Conservation (phyloP, 1,140 invertebrate species). For the Diachasma alloeum region DNA sequence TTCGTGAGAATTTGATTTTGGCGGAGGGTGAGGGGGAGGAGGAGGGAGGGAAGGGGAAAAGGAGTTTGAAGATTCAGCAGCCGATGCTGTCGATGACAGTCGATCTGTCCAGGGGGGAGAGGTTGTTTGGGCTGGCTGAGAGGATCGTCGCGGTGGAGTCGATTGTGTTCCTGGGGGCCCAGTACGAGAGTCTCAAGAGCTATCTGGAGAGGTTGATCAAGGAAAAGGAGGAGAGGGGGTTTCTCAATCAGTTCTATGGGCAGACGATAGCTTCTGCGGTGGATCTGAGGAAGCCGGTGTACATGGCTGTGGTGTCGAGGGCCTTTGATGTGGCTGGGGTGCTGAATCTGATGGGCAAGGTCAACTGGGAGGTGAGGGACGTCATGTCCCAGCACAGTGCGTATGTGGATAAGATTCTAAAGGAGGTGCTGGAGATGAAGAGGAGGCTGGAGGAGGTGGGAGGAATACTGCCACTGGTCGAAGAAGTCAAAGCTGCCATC, state of each 20-base stretch:
- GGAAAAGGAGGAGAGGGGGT: conserved; percentile 51
- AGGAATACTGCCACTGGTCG: conserved; percentile 74
- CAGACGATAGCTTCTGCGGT: conserved; percentile 75
- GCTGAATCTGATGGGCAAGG: conserved; percentile 85
- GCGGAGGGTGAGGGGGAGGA: conserved; percentile 54
- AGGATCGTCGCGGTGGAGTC: conserved; percentile 93
- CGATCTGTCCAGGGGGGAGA: conserved; percentile 75
- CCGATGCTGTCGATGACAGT: conserved; percentile 77
- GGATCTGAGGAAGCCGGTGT: conserved; percentile 85
- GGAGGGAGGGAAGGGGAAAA: conserved; percentile 48
- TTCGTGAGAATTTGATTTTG: conserved; percentile 74
- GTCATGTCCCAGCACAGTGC: conserved; percentile 94
- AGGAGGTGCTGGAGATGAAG: conserved; percentile 83
- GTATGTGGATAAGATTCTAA: conserved; percentile 77
- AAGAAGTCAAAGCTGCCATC: conserved; percentile 74
- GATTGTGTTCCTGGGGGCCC: conserved; percentile 86
- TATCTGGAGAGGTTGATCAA: conserved; percentile 81
- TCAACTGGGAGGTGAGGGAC: conserved; percentile 96
- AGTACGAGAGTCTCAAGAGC: conserved; percentile 83
- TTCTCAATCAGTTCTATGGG: conserved; percentile 77
- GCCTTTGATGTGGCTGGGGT: conserved; percentile 83
- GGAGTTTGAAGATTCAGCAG: conserved; percentile 56
- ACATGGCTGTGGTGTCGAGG: conserved; percentile 82
- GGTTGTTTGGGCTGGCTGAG: conserved; percentile 82
- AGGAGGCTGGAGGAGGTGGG: conserved; percentile 77